Evolutionary conservation across 2,797 vertebrate species (phyloP).

Genomic region (Danionella dracula): DNA sequence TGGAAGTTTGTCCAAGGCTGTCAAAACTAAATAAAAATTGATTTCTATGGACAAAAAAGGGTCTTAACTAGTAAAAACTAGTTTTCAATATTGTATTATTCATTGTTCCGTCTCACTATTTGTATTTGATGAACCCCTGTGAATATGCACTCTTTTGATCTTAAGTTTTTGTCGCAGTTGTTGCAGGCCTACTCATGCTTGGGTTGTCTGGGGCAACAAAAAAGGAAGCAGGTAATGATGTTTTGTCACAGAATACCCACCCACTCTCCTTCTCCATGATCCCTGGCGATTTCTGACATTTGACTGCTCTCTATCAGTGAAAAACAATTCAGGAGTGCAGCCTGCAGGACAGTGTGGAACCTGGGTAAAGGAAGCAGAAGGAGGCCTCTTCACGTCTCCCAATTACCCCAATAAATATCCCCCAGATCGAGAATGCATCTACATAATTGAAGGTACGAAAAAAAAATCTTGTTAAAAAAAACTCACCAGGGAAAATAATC

Average conservation of each 20-base stretch:
- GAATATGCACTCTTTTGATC: constrained; percentile 30
- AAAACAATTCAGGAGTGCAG: constrained; percentile 89
- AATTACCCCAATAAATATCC: constrained; percentile 98
- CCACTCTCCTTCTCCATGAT: constrained; percentile 4
- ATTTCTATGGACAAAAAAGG: no score
- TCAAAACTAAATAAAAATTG: no score
- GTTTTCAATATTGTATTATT: no score
- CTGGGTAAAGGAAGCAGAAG: constrained; percentile 95
- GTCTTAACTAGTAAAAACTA: no score
- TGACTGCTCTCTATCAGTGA: constrained; percentile 70
- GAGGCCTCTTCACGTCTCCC: constrained; percentile 95
- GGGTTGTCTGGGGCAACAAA: constrained; percentile 93
- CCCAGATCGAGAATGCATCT: constrained; percentile 93
- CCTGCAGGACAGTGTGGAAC: constrained; percentile 93
- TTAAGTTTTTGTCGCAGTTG: constrained; percentile 77
- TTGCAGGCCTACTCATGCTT: constrained; percentile 98
- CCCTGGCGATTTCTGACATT: constrained; percentile 14
- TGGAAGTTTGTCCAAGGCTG: no score
- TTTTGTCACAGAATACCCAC: constrained; percentile 4
- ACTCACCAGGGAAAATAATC: neutral
- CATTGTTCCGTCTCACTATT: no score
- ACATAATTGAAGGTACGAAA: constrained; percentile 96
- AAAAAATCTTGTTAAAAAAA: neutral
- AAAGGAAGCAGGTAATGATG: constrained; percentile 87
- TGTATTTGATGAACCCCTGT: neutral